Evolutionary conservation across 2,797 vertebrate genomes (phyloP), one percentile per base, ranked within the genome.

Genomic region (Rhinella marina): DNA sequence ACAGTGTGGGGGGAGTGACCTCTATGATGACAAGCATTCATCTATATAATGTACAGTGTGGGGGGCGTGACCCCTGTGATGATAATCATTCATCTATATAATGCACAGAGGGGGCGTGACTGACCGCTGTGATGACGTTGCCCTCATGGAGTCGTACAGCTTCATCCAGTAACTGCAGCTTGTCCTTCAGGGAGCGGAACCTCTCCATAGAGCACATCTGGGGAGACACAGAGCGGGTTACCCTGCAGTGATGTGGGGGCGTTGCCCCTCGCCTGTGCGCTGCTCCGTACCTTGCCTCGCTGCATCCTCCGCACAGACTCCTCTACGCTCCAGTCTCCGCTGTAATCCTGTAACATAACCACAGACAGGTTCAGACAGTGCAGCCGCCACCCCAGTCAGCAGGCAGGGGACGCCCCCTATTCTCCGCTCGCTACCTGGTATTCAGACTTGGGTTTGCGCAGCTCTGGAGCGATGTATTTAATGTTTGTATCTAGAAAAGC

Each of bases 111-210:
- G 16, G 11, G 72, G 41, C 1, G 27, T 32, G 48, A 94, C 95
- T 94, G 90, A 97, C 97, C 9, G 98, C 97, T 27, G 97, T 98
- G 93, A 99, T 98, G 93, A 97, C 96, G 19, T 99, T 99, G 23
- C 98, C 98, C 81, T 99, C 97, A 0, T 98, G 95, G 7, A 94
- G 93, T 27, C 85, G 88, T 11, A 98, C 96, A 8, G 97, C 95
- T 83, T 95, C 94, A 86, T 99, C 98, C 83, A 99, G 91, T 21
- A 99, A 96, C 41, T 96, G 90, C 87, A 99, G 90, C 90, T 99
- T 99, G 86, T 99, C 98, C 91, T 97, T 97, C 68, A 99, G 94
- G 76, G 97, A 97, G 21, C 96, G 97, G 87, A 98, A 99, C 89
- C 95, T 96, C 93, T 99, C 98, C 82, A 99, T 92, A 27, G 96